Percentiles rank a stretch among this genome's conserved stretches.
Evolutionary conservation across 2,797 vertebrate species (phyloP).

Genomic region (Myotis myotis): DNA sequence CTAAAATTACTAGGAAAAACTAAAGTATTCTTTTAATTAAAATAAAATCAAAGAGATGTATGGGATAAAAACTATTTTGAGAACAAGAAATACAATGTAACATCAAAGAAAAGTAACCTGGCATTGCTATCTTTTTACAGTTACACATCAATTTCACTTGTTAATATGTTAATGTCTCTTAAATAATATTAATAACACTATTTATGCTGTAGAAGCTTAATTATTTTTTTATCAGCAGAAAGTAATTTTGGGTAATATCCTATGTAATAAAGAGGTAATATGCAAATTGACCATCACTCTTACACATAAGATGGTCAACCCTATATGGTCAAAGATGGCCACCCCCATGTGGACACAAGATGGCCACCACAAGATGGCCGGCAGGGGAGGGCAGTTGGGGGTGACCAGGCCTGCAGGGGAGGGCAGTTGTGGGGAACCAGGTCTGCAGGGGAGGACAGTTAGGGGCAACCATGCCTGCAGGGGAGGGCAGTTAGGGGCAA

Average conservation of each 20-base stretch:
- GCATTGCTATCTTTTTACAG: slow-evolving; percentile 19
- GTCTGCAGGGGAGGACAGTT: no score
- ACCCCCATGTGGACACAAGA: no score
- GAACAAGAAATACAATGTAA: neutral
- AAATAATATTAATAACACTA: neutral
- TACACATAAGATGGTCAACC: no score
- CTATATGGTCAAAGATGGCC: no score
- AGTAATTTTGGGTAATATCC: neutral
- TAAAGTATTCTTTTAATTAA: neutral
- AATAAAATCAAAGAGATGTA: neutral
- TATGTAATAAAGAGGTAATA: no score
- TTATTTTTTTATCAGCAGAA: neutral
- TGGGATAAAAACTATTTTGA: neutral
- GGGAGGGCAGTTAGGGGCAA: no score
- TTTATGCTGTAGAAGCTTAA: neutral
- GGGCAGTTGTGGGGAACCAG: no score
- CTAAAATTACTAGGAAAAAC: neutral
- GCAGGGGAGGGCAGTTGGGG: no score
- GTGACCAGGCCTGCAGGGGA: no score
- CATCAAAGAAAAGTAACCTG: neutral
- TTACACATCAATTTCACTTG: slow-evolving; percentile 22
- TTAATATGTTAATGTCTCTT: neutral
- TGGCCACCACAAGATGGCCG: no score
- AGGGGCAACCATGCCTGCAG: no score
- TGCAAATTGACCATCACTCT: no score